phyloP scores from a whole-genome alignment of 2,888 invertebrate genomes.

The Chaetogeoica ovagalla region DNA sequence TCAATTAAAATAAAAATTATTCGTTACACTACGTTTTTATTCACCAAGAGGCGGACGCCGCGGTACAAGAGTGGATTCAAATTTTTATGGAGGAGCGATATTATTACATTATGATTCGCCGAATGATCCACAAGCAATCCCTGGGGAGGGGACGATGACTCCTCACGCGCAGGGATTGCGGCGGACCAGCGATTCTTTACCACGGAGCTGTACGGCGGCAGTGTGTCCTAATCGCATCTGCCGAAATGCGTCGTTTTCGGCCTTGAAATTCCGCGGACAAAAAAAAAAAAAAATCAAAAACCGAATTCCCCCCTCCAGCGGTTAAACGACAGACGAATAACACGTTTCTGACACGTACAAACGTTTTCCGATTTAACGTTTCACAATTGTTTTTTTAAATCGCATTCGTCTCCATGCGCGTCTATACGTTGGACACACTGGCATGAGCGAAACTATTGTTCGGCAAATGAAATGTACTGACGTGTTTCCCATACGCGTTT shows the following conservation, averaged over 20 bases:
- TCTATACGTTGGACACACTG: no score
- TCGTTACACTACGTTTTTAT: no score
- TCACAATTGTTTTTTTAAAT: no score
- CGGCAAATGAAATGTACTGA: no score
- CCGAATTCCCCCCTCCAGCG: neutral
- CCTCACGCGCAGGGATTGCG: conserved; percentile 17
- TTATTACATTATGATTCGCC: neutral
- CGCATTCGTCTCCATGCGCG: no score
- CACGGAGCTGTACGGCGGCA: conserved; percentile 12
- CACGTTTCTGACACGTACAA: no score
- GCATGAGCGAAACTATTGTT: no score
- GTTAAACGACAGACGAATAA: no score
- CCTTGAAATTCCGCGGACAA: neutral
- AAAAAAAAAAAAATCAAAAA: neutral
- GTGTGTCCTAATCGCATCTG: conserved; percentile 23
- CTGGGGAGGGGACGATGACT: neutral
- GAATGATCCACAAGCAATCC: neutral
- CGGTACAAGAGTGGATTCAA: neutral
- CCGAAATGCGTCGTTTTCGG: neutral
- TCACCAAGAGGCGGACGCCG: no score
- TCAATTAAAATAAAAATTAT: no score
- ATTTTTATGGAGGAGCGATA: conserved; percentile 8
- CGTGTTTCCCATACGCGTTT: no score
- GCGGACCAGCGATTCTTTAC: neutral
- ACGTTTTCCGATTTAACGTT: no score